Percentiles rank a stretch among this genome's conserved stretches.
Conservation (phyloP, 2,888 invertebrate genomes). For the Dioctria linearis region DNA sequence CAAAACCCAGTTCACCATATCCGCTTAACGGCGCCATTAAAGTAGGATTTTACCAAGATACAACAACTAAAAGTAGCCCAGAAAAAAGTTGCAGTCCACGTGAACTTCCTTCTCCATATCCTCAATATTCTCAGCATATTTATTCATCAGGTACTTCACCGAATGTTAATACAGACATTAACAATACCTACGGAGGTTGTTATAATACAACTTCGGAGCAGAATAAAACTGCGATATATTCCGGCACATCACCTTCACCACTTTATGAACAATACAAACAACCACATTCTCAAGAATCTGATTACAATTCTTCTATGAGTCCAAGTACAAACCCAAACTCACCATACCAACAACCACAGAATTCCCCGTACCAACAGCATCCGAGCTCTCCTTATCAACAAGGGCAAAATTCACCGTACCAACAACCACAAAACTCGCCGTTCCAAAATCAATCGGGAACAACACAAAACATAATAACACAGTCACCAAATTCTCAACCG, state of each 20-base stretch:
- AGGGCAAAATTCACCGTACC: slow-evolving; percentile 67
- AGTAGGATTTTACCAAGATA: slow-evolving; percentile 91
- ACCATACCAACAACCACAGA: slow-evolving; percentile 73
- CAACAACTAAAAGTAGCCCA: slow-evolving; percentile 87
- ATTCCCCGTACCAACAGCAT: slow-evolving; percentile 71
- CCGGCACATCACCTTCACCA: slow-evolving; percentile 61
- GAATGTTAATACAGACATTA: slow-evolving; percentile 71
- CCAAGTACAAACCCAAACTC: slow-evolving; percentile 74
- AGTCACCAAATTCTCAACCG: slow-evolving; percentile 64
- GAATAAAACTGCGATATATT: slow-evolving; percentile 65
- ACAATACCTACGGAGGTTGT: slow-evolving; percentile 68
- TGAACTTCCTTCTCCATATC: slow-evolving; percentile 77
- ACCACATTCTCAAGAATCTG: slow-evolving; percentile 72
- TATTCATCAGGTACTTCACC: slow-evolving; percentile 75
- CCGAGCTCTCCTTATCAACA: slow-evolving; percentile 70
- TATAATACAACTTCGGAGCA: slow-evolving; percentile 68
- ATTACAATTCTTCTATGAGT: slow-evolving; percentile 74
- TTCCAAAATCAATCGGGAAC: slow-evolving; percentile 59
- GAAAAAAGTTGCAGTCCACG: slow-evolving; percentile 88
- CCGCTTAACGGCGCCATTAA: slow-evolving; percentile 87
- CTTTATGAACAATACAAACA: slow-evolving; percentile 76
- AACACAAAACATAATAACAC: slow-evolving; percentile 38
- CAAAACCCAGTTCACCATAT: slow-evolving; percentile 77
- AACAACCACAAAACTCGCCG: slow-evolving; percentile 63
- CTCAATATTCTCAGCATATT: slow-evolving; percentile 75